Evolutionary conservation across 1,140 invertebrate species (phyloP).

Genomic region (Pseudoatta argentina): DNA sequence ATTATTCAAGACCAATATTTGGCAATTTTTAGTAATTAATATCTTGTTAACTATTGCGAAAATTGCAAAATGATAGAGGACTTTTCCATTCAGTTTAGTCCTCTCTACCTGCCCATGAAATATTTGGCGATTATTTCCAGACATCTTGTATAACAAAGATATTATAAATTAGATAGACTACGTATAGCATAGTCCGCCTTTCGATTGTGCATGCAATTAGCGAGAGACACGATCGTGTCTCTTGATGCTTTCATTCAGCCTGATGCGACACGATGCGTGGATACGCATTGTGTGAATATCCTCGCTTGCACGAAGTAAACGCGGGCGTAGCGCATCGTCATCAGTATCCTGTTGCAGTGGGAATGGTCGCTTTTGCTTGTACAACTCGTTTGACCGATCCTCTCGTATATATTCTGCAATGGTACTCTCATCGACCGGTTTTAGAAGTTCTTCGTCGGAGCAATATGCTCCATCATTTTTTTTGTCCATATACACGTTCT

Average conservation of each 20-base stretch:
- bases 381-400: conserved; percentile 70
- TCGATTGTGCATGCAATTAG: background rate
- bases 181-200: background rate
- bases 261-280: conserved; percentile 7
- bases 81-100: too few species aligned
- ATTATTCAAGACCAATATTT: too few species aligned
- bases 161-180: background rate
- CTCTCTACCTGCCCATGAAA: too few species aligned
- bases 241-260: conserved; percentile 57
- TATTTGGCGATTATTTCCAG: too few species aligned
- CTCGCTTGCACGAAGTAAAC: conserved; percentile 31
- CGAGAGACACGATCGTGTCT: conserved; percentile 52
- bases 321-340: conserved; percentile 33
- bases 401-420: conserved; percentile 40
- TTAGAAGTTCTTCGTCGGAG: conserved; percentile 49
- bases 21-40: too few species aligned
- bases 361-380: conserved; percentile 68
- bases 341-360: conserved; percentile 72
- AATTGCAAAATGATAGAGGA: too few species aligned
- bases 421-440: conserved; percentile 64
- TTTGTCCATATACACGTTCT: background rate
- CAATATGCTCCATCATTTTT: background rate
- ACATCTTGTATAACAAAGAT: too few species aligned
- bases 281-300: background rate
- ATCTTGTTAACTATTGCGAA: too few species aligned